Evolutionary conservation across 2,888 invertebrate genomes (phyloP).

Genomic region (Melangyna quadrimaculata): DNA sequence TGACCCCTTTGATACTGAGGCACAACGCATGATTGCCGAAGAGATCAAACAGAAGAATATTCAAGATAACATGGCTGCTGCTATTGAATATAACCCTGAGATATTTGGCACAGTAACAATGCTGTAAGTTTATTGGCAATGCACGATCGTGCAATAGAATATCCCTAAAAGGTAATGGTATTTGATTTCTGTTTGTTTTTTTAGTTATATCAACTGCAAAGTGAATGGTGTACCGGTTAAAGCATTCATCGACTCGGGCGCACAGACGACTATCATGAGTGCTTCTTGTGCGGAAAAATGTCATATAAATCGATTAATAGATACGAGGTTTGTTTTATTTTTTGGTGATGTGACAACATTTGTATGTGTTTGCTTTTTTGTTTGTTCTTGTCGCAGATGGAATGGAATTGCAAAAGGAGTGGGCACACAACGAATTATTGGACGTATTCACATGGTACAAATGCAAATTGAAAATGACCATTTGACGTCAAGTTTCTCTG

Average conservation of each 20-base stretch:
- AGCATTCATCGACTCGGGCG: slow-evolving; percentile 98
- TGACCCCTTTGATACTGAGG: slow-evolving; percentile 97
- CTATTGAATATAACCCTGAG: slow-evolving; percentile 99
- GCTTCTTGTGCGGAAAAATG: slow-evolving; percentile 96
- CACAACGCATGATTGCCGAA: slow-evolving; percentile 96
- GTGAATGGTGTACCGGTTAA: slow-evolving; percentile 98
- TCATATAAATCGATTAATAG: slow-evolving; percentile 94
- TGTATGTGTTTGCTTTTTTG: background rate
- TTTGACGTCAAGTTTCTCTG: slow-evolving; percentile 97
- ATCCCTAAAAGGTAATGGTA: slow-evolving; percentile 30
- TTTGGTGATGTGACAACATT: background rate
- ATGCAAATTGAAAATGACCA: slow-evolving; percentile 97
- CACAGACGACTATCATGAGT: slow-evolving; percentile 99
- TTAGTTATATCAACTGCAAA: slow-evolving; percentile 93
- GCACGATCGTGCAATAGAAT: background rate
- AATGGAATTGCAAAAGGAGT: slow-evolving; percentile 98
- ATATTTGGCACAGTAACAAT: slow-evolving; percentile 98
- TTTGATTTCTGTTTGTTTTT: slow-evolving; percentile 29
- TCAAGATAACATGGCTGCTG: slow-evolving; percentile 98
- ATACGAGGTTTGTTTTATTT: slow-evolving; percentile 83
- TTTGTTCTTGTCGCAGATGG: slow-evolving; percentile 84
- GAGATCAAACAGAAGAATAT: slow-evolving; percentile 98
- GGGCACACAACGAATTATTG: slow-evolving; percentile 97
- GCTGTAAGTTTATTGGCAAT: slow-evolving; percentile 83
- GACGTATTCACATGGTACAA: slow-evolving; percentile 98